phyloP scores from a whole-genome alignment of 2,797 vertebrate species.

The Cephalopachus bancanus region DNA sequence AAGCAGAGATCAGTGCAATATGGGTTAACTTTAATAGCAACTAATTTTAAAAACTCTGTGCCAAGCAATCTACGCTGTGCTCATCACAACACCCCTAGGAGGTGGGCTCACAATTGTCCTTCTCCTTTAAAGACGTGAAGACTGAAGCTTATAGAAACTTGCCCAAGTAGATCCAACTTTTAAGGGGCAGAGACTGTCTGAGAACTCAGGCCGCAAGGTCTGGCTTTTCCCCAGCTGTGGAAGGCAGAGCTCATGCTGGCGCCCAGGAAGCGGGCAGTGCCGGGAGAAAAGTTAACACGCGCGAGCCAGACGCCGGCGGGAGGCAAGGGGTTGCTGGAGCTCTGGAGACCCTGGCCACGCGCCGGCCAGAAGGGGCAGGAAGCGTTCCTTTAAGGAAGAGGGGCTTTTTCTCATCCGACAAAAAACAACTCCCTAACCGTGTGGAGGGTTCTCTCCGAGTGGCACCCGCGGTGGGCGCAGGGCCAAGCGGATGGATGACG shows the following conservation, averaged over 20 bases:
- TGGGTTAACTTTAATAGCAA: neutral
- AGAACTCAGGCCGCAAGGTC: neutral
- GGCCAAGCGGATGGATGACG: neutral
- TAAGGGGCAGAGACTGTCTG: neutral
- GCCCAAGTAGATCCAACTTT: neutral
- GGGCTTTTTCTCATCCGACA: conserved; percentile 55
- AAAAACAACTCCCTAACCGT: conserved; percentile 23
- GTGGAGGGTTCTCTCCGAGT: neutral
- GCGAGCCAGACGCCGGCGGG: too few relatives aligned
- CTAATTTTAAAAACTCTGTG: neutral
- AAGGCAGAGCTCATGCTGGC: neutral
- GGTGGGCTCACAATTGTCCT: neutral
- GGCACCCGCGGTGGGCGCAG: neutral
- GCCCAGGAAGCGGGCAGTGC: neutral
- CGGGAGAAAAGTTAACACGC: neutral
- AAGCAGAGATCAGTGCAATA: neutral
- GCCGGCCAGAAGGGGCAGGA: conserved; percentile 15
- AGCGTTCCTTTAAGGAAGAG: conserved; percentile 47
- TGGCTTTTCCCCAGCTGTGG: neutral
- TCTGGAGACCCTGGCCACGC: neutral
- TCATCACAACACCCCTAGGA: neutral
- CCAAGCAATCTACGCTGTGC: neutral
- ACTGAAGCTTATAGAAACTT: neutral
- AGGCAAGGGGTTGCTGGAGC: neutral
- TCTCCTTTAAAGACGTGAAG: neutral